Conservation (phyloP, 1,140 invertebrate genomes). For the Spodoptera litura region DNA sequence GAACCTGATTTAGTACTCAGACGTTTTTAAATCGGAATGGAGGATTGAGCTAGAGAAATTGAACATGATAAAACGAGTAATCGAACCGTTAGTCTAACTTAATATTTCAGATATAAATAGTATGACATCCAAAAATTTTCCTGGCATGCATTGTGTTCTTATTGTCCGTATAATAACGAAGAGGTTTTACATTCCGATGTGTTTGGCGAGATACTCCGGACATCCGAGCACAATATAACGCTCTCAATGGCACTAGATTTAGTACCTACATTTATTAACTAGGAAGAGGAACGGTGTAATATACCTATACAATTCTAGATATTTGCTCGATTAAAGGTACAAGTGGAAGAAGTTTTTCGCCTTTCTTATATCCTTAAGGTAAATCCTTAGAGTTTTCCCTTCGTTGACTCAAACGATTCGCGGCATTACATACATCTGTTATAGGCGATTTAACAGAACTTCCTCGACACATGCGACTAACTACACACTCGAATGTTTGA, state of each 20-base stretch:
- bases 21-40: neutral
- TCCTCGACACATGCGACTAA: neutral
- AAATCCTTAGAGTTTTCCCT: conserved; percentile 24
- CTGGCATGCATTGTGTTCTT: too few species aligned
- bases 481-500: neutral
- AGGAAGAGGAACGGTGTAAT: neutral
- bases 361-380: conserved; percentile 1
- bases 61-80: conserved; percentile 18
- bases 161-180: neutral
- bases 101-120: too few species aligned
- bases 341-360: neutral
- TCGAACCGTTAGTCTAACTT: neutral
- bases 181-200: conserved; percentile 13
- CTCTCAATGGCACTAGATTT: conserved; percentile 6
- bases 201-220: conserved; percentile 18
- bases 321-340: neutral
- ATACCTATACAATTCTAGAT: neutral
- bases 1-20: conserved; percentile 7
- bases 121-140: too few species aligned
- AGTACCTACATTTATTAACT: conserved; percentile 24
- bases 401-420: conserved; percentile 18
- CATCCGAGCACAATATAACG: conserved; percentile 14
- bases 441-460: conserved; percentile 27
- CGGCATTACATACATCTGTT: conserved; percentile 19
- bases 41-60: conserved; percentile 22